phyloP scores from a whole-genome alignment of 1,140 invertebrate species.

The Drosophila mojavensis region DNA sequence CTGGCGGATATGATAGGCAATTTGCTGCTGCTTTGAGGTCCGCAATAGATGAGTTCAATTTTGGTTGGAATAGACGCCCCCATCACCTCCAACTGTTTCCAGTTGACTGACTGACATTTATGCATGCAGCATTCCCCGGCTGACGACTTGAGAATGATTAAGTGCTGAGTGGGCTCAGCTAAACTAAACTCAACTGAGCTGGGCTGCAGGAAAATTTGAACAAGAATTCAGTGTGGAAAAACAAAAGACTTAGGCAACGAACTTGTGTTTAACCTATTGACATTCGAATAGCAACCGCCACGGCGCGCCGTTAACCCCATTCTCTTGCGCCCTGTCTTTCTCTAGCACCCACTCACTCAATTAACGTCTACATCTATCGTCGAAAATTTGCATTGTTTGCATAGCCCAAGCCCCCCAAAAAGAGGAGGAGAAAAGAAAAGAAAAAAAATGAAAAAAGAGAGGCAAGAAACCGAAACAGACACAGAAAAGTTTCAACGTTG shows the following conservation, averaged over 20 bases:
- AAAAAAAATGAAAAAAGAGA: too few relatives aligned
- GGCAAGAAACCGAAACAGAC: conserved; percentile 1
- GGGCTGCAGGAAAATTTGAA: not conserved
- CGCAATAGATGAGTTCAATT: conserved; percentile 38
- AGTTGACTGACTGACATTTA: conserved; percentile 42
- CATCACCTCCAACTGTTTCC: not conserved
- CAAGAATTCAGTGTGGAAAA: conserved; percentile 27
- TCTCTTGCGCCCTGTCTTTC: conserved; percentile 14
- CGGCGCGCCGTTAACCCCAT: conserved; percentile 7
- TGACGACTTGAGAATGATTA: conserved; percentile 34
- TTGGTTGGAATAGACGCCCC: conserved; percentile 3
- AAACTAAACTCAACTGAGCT: not conserved
- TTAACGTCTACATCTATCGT: conserved; percentile 30
- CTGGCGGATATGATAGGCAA: conserved; percentile 68
- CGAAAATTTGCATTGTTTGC: conserved; percentile 72
- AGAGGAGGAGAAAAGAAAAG: too few relatives aligned
- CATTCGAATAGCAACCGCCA: conserved; percentile 50
- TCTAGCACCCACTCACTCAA: conserved; percentile 44
- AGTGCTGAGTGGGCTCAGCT: conserved; percentile 13
- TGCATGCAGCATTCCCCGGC: conserved; percentile 34
- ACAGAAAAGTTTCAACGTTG: conserved; percentile 47
- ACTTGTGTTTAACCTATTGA: conserved; percentile 76
- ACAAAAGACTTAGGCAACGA: conserved; percentile 76
- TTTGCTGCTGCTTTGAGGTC: conserved; percentile 50
- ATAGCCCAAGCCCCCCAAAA: conserved; percentile 14